Evolutionary conservation across 2,113 vertebrate species (phyloP).

Genomic region (Platycercus adscitus): DNA sequence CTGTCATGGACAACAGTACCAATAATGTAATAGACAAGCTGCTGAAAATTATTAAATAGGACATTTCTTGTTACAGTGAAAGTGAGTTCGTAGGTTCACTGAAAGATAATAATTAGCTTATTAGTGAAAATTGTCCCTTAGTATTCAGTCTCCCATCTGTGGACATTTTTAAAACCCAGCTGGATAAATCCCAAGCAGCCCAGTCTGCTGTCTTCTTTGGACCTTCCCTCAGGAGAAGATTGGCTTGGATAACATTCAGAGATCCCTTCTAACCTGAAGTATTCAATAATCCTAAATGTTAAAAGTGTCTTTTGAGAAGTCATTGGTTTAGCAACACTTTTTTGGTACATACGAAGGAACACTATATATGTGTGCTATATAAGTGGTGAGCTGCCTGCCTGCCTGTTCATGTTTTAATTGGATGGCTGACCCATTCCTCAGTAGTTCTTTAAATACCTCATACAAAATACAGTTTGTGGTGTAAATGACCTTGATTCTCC

Average conservation of each 20-base stretch:
- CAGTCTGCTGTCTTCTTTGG: background rate
- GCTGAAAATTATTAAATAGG: background rate
- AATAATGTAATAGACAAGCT: background rate
- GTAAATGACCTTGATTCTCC: background rate
- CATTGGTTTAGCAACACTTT: background rate
- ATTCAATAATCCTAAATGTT: background rate
- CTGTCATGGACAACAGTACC: background rate
- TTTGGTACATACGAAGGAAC: background rate
- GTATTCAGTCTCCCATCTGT: background rate
- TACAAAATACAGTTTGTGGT: background rate
- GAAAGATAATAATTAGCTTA: background rate
- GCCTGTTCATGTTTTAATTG: background rate
- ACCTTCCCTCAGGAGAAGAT: background rate
- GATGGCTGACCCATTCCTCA: background rate
- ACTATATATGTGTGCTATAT: accelerated
- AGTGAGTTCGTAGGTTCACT: background rate
- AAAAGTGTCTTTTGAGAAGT: background rate
- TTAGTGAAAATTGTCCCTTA: background rate
- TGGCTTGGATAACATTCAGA: background rate
- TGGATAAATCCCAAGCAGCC: background rate
- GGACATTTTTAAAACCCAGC: background rate
- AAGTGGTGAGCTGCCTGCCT: background rate
- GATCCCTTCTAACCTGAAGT: background rate
- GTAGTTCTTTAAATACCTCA: background rate
- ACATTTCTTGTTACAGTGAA: background rate